Percentiles rank a stretch among this genome's conserved stretches.
phyloP scores from a whole-genome alignment of 2,888 invertebrate species.

The Aleiodes leptofemur region DNA sequence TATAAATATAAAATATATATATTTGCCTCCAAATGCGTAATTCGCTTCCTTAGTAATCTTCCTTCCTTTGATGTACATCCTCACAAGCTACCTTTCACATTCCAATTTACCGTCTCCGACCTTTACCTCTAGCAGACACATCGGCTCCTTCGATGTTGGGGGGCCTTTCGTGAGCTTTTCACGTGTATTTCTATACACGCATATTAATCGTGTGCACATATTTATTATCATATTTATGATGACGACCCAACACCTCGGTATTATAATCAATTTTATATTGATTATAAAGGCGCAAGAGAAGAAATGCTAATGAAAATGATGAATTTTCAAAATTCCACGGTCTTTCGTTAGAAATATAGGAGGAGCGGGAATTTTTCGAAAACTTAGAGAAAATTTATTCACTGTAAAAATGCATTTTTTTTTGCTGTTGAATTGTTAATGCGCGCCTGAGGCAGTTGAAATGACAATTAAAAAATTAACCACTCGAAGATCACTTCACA shows the following conservation, averaged over 20 bases:
- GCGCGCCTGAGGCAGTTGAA: constrained; percentile 28
- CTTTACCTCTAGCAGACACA: constrained; percentile 65
- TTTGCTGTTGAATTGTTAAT: no score
- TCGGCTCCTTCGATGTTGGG: constrained; percentile 50
- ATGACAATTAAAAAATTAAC: constrained; percentile 55
- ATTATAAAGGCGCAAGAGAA: constrained; percentile 16
- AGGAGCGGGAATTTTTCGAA: no score
- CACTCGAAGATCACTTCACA: constrained; percentile 51
- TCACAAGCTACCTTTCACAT: constrained; percentile 61
- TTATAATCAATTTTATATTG: constrained; percentile 50
- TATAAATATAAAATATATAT: no score
- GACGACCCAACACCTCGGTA: constrained; percentile 50
- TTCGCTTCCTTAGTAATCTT: constrained; percentile 37
- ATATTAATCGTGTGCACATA: constrained; percentile 45
- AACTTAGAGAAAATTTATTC: no score
- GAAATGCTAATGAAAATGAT: constrained; percentile 15
- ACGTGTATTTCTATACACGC: constrained; percentile 34
- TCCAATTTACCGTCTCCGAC: constrained; percentile 60
- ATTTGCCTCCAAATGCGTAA: constrained; percentile 25
- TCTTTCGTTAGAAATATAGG: no score
- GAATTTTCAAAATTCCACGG: background rate
- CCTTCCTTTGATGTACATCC: constrained; percentile 41
- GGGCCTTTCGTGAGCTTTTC: constrained; percentile 25
- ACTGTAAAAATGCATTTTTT: no score
- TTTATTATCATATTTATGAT: constrained; percentile 53